Evolutionary conservation across 2,113 vertebrate genomes (phyloP).

Genomic region (Atrichornis clamosus): DNA sequence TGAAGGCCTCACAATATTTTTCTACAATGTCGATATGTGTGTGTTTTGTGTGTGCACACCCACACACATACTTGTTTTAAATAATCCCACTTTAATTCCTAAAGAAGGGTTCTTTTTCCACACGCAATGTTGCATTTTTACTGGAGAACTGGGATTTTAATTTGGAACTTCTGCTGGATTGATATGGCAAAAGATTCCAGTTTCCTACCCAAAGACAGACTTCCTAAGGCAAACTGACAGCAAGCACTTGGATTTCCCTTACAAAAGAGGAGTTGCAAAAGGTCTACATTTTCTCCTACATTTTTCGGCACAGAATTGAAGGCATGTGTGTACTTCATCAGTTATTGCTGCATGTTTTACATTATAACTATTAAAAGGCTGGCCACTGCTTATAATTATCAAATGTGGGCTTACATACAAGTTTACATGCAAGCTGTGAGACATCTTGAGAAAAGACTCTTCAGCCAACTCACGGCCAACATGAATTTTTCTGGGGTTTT

Average conservation of each 20-base stretch:
- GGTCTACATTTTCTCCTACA: not conserved
- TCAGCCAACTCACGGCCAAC: not conserved
- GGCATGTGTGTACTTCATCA: not conserved
- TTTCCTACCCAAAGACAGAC: not conserved
- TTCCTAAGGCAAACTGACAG: not conserved
- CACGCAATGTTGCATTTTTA: fast-evolving
- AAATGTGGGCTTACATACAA: not conserved
- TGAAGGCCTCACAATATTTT: not conserved
- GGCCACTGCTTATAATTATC: not conserved
- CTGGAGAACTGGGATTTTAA: not conserved
- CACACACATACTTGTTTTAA: not conserved
- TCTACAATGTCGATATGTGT: not conserved
- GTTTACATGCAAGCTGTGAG: not conserved
- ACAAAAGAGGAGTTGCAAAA: not conserved
- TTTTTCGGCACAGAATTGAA: not conserved
- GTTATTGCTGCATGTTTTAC: not conserved
- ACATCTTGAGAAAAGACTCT: not conserved
- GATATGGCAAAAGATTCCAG: not conserved
- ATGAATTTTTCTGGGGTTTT: not conserved
- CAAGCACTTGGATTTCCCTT: not conserved
- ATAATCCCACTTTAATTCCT: not conserved
- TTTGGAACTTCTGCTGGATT: not conserved
- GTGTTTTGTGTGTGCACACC: not conserved
- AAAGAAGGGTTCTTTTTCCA: not conserved
- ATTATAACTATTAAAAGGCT: not conserved